A percentile compares a stretch with the other conserved stretches of the same genome.
Evolutionary conservation across 2,888 invertebrate species (phyloP).

Genomic region (Protonemura montana): DNA sequence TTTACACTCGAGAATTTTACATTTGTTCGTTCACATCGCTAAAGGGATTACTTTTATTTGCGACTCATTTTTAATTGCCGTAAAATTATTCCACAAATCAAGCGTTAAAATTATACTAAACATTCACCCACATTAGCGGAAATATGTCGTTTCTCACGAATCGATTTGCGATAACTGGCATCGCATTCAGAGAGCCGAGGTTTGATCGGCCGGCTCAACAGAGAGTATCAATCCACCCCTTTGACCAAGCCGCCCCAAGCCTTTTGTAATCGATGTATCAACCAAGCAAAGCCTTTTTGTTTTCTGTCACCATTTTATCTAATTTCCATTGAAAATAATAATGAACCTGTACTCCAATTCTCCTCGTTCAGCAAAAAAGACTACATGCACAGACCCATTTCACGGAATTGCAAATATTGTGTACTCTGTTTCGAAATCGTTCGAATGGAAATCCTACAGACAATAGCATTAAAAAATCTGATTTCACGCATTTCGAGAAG

Average conservation of each 20-base stretch:
- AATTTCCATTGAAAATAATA: slow-evolving; percentile 7
- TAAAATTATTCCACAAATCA: too few relatives aligned
- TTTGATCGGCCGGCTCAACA: too few relatives aligned
- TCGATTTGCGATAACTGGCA: neutral
- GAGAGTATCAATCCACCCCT: neutral
- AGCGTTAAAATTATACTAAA: too few relatives aligned
- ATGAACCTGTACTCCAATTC: neutral
- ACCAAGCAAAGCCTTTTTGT: neutral
- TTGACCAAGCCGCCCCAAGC: neutral
- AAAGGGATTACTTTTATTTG: neutral
- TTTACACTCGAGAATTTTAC: too few relatives aligned
- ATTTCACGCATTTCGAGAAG: neutral
- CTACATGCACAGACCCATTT: neutral
- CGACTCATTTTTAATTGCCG: too few relatives aligned
- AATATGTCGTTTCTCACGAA: neutral
- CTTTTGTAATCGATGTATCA: neutral
- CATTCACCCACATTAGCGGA: too few relatives aligned
- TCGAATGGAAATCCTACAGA: neutral
- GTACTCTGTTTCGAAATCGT: neutral
- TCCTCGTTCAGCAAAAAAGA: neutral
- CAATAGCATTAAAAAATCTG: neutral
- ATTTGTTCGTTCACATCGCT: neutral
- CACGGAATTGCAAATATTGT: neutral
- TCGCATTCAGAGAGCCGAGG: too few relatives aligned
- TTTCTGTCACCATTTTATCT: neutral